Evolutionary conservation across 2,797 vertebrate genomes (phyloP).

Genomic region (Melanotaenia maccullochi): DNA sequence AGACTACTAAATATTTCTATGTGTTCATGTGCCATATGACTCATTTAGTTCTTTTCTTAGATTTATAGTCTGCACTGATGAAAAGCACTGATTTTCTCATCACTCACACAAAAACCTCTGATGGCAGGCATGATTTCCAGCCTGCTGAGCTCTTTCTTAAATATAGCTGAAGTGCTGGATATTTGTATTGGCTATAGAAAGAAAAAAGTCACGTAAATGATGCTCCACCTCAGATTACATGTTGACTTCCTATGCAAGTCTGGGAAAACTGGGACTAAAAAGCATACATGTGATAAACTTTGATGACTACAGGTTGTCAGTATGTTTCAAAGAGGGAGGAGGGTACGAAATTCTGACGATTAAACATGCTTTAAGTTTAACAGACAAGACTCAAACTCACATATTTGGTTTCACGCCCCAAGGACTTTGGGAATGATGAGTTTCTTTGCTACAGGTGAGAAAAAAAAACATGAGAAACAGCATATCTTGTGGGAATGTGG

Average conservation of each 20-base stretch:
- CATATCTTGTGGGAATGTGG: background rate
- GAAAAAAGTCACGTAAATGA: background rate
- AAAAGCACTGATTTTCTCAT: background rate
- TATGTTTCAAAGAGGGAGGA: too few species aligned
- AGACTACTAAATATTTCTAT: too few species aligned
- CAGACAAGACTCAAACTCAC: conserved; percentile 81
- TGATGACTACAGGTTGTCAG: background rate
- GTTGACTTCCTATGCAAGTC: background rate
- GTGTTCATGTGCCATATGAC: too few species aligned
- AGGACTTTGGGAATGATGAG: conserved; percentile 79
- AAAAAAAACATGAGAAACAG: conserved; percentile 1
- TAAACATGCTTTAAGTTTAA: background rate
- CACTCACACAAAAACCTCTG: background rate
- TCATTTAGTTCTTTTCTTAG: background rate
- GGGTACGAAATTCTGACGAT: background rate
- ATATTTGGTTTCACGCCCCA: conserved; percentile 96
- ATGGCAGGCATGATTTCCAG: background rate
- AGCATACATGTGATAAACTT: background rate
- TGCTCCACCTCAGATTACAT: background rate
- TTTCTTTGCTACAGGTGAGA: conserved; percentile 66
- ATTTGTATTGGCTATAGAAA: background rate
- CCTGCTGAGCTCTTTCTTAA: background rate
- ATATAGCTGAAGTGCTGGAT: background rate
- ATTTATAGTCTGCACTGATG: background rate
- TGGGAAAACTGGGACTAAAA: background rate